Evolutionary conservation across 2,113 vertebrate species (phyloP).

Genomic region (Phyllostomus hastatus): DNA sequence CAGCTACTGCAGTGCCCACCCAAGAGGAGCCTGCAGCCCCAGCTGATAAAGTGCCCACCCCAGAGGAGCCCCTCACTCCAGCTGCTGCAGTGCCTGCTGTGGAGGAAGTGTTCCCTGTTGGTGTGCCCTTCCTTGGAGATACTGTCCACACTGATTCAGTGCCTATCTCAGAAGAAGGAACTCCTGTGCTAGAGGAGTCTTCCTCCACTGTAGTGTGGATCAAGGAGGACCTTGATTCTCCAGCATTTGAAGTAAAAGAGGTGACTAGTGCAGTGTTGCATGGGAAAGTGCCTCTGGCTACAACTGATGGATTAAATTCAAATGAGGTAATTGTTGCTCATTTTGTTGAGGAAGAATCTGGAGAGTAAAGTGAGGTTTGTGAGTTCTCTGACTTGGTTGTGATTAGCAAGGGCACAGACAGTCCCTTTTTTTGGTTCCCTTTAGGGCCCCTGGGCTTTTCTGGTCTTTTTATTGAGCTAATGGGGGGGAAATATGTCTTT

Average conservation of each 20-base stretch:
- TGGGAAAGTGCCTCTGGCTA: slow-evolving; percentile 73
- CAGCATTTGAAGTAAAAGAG: slow-evolving; percentile 18
- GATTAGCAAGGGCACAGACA: neutral
- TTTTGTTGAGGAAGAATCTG: slow-evolving; percentile 36
- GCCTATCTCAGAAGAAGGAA: slow-evolving; percentile 48
- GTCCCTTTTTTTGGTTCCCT: neutral
- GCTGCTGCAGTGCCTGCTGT: rapidly evolving
- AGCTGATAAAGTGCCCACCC: rapidly evolving
- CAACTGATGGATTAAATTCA: slow-evolving; percentile 78
- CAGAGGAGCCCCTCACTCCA: rapidly evolving
- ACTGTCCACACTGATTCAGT: slow-evolving; percentile 34
- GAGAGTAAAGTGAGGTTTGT: slow-evolving; percentile 48
- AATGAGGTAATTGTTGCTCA: slow-evolving; percentile 83
- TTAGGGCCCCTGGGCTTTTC: neutral
- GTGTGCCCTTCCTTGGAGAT: neutral
- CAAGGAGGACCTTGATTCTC: slow-evolving; percentile 22
- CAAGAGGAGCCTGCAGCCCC: neutral
- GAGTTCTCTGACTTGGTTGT: neutral
- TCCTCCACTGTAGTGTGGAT: neutral
- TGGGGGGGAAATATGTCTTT: neutral
- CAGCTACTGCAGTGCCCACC: rapidly evolving
- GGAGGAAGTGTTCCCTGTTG: neutral
- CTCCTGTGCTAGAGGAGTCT: slow-evolving; percentile 47
- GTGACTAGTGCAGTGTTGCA: neutral
- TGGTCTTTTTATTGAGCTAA: slow-evolving; percentile 16